Percentiles rank a stretch among this genome's conserved stretches.
Conservation (phyloP, 2,797 vertebrate species). For the Enteromius radiatus region DNA sequence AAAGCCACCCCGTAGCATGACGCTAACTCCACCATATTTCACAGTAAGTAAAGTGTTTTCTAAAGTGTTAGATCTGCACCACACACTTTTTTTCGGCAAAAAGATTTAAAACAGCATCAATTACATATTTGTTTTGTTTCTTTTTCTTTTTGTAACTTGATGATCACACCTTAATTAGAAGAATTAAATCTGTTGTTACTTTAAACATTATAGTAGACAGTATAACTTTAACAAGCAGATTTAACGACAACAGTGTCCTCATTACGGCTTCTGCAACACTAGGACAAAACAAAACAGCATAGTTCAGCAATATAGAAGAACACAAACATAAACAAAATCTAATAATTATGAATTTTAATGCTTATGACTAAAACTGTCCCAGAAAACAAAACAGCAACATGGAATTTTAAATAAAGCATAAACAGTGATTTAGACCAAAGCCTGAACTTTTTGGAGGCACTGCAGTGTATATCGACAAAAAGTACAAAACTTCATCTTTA, state of each 20-base stretch:
- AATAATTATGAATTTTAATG: conserved; percentile 4
- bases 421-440: not conserved
- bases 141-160: not conserved
- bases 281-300: conserved; percentile 11
- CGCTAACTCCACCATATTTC: not conserved
- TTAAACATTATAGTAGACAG: not conserved
- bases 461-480: not conserved
- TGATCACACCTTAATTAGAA: not conserved
- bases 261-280: conserved; percentile 12
- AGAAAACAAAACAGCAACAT: not conserved
- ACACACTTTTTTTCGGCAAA: not conserved
- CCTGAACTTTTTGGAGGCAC: not conserved
- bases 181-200: not conserved
- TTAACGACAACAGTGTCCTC: not conserved
- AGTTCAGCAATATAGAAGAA: not conserved
- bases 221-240: conserved; percentile 4
- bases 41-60: conserved; percentile 8
- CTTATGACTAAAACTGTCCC: not conserved
- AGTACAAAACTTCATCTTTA: not conserved
- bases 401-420: not conserved
- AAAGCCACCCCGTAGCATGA: conserved; percentile 17
- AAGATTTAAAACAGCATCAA: not conserved
- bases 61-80: conserved; percentile 3
- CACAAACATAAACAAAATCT: not conserved
- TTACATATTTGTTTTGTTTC: not conserved